Base-by-base conservation (phyloP, 2,797 vertebrate genomes). In the Rhinoraja longicauda region DNA sequence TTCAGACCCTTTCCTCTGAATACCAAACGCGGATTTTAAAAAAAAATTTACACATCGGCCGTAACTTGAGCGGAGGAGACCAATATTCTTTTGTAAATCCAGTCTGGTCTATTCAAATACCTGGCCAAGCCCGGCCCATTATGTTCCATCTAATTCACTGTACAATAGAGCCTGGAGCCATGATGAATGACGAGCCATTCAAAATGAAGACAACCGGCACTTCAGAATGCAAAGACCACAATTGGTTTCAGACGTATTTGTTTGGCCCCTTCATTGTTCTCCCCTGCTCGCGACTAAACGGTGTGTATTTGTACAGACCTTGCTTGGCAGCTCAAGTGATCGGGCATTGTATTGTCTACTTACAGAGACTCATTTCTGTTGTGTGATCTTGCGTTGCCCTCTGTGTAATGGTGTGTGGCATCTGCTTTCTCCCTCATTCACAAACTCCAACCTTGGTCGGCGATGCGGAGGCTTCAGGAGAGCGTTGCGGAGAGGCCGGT, bases 341-440 rank as follows among this genome's bases (percentile, higher is more conserved):
- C 36, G 59, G n/a, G 17, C 84, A 88, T 88, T 36, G 62, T n/a
- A 62, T 64, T 36, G 84, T 10, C 84, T 88, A 67, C 88, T 88
- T 88, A 88, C 59, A 88, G 84, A 88, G 19, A 59, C 59, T 67
- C 88, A 88, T 88, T 67, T 67, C 62, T 88, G 84, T 21, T 57
- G 59, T 88, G 88, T 88, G 84, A 88, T 64, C 62, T 64, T 88
- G 59, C 45, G 29, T 62, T 62, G 62, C 67, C 84, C 62, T 36
- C 62, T 64, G 59, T 32, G 7, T 4, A 67, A 36, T 84, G 36
- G 59, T 8, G 7, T 2, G 21, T 12, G n/a, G 32, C 64, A 21
- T 21, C 24, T 67, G 62, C 36, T 67, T 67, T 64, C 62, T 36
- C 59, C 45, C 17, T 67, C 17, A 2, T 88, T 64, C n/a, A 32